Percentiles rank a stretch among this genome's conserved stretches.
Evolutionary conservation across 2,797 vertebrate genomes (phyloP).

Genomic region (Myoxocephalus aenaeus): DNA sequence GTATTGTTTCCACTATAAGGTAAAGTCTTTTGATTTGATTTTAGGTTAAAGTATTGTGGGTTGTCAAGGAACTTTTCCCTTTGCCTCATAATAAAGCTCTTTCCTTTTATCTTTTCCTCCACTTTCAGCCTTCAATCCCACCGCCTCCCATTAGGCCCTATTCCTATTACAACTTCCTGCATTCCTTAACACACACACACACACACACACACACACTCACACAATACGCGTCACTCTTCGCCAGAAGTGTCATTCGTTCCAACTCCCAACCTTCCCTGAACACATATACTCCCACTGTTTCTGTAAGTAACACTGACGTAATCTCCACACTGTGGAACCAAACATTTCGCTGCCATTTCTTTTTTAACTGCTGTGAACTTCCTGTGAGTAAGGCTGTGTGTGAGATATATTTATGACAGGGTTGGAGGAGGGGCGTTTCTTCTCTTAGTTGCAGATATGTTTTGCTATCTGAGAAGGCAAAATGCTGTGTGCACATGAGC

Average conservation of each 20-base stretch:
- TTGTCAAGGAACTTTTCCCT: constrained; percentile 60
- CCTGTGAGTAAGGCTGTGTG: constrained; percentile 43
- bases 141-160: constrained; percentile 37
- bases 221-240: constrained; percentile 35
- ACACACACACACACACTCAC: neutral
- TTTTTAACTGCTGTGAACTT: constrained; percentile 31
- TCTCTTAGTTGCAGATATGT: constrained; percentile 18
- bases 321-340: constrained; percentile 5
- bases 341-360: neutral
- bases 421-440: constrained; percentile 32
- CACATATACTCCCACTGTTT: constrained; percentile 49
- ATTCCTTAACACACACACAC: constrained; percentile 27
- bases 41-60: constrained; percentile 38
- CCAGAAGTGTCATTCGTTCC: constrained; percentile 47
- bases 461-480: constrained; percentile 23
- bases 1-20: neutral
- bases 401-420: constrained; percentile 23
- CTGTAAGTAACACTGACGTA: constrained; percentile 49
- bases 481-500: constrained; percentile 19
- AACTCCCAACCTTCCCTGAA: constrained; percentile 54
- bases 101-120: constrained; percentile 67
- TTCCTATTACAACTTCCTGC: constrained; percentile 62
- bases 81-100: constrained; percentile 36
- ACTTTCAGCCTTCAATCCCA: constrained; percentile 42
- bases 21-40: constrained; percentile 27